Percentiles rank a stretch among this genome's conserved stretches.
These are phyloP conservation scores for Lagocephalus sceleratus DNA, from an alignment of 2,797 vertebrate genomes.

Conservation along the genomic window DNA sequence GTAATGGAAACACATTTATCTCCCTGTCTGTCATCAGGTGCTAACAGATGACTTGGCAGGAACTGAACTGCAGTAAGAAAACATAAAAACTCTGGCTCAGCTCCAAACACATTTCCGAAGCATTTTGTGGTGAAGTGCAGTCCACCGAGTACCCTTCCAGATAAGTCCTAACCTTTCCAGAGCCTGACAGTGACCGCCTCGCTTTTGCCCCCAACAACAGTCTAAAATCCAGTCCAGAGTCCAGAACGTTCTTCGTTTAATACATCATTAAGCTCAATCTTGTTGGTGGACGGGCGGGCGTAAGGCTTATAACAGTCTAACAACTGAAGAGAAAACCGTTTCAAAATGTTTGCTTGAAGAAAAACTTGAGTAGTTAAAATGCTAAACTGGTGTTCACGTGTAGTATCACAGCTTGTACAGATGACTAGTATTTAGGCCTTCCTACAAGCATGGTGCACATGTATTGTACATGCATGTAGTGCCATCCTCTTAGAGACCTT, in stretches of 20 bases:
- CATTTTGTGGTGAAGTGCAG: too few species aligned
- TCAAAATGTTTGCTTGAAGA: background rate
- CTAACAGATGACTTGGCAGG: too few species aligned
- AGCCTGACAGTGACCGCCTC: too few species aligned
- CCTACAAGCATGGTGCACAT: slow-evolving; percentile 18
- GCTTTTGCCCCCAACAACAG: background rate
- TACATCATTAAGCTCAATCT: background rate
- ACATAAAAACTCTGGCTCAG: too few species aligned
- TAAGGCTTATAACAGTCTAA: background rate
- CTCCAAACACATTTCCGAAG: too few species aligned
- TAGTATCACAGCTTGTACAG: slow-evolving; percentile 53
- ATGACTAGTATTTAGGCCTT: slow-evolving; percentile 25
- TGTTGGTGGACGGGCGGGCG: background rate
- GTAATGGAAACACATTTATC: too few species aligned
- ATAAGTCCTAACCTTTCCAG: too few species aligned
- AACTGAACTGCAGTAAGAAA: too few species aligned
- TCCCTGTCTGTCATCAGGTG: too few species aligned
- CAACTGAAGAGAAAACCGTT: rapidly evolving
- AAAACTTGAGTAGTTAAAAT: background rate
- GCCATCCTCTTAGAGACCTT: slow-evolving; percentile 5
- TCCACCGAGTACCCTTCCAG: too few species aligned
- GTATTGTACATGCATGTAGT: slow-evolving; percentile 28
- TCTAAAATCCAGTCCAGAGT: background rate
- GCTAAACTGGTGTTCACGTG: slow-evolving; percentile 25
- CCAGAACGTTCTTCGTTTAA: too few species aligned